phyloP scores from a whole-genome alignment of 2,113 vertebrate genomes.

The Gnathonemus echidnorhynchus region DNA sequence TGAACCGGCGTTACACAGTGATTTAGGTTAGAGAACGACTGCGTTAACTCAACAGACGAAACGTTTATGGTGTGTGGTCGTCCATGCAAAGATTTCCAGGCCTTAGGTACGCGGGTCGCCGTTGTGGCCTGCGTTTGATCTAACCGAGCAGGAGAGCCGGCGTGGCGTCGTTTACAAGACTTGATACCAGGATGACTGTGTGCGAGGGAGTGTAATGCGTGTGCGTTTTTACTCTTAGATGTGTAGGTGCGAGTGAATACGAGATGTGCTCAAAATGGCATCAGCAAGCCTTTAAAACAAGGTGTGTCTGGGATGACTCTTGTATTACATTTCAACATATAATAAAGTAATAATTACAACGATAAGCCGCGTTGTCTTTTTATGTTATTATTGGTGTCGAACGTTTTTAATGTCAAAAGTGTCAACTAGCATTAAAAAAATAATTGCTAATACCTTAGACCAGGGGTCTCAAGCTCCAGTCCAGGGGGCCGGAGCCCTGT shows the following conservation, averaged over 20 bases:
- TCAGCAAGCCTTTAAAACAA: constrained; percentile 16
- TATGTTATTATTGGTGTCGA: not conserved
- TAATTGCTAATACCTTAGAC: not conserved
- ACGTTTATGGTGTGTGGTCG: not conserved
- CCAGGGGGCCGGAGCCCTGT: too few species aligned
- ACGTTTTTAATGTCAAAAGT: not conserved
- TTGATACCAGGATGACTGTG: constrained; percentile 24
- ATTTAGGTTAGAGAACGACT: not conserved
- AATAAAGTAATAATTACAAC: constrained; percentile 24
- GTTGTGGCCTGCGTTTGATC: not conserved
- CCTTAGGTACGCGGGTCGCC: constrained; percentile 14
- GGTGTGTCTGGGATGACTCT: constrained; percentile 15
- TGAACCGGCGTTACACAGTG: not conserved
- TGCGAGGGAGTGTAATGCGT: constrained; percentile 10
- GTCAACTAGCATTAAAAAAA: not conserved
- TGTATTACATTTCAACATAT: constrained; percentile 23
- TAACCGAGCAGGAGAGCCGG: constrained; percentile 22
- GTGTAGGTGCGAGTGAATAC: constrained; percentile 4
- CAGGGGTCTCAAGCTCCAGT: too few species aligned
- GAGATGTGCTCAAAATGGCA: constrained; percentile 10
- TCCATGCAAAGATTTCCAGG: not conserved
- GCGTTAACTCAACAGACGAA: not conserved
- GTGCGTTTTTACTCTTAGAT: constrained; percentile 20
- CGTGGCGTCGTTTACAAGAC: constrained; percentile 21
- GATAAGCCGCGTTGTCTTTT: not conserved